Evolutionary conservation across 2,797 vertebrate species (phyloP).

Genomic region (Furcifer pardalis): DNA sequence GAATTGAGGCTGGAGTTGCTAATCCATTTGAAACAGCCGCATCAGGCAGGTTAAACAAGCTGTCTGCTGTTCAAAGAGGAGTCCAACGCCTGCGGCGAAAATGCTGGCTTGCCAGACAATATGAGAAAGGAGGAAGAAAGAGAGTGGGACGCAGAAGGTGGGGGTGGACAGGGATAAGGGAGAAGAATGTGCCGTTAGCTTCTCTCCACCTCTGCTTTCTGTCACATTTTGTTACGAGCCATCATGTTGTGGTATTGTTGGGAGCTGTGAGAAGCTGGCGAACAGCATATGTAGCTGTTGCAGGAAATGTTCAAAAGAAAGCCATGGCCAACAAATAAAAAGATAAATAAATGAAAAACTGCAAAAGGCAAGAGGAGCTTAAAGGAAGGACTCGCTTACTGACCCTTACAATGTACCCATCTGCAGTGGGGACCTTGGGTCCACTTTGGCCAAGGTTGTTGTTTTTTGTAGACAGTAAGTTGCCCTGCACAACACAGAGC

Average conservation of each 20-base stretch:
- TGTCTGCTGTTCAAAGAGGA: conserved; percentile 9
- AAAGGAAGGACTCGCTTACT: conserved; percentile 49
- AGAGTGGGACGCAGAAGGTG: not conserved
- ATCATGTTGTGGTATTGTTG: conserved; percentile 68
- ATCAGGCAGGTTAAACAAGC: not conserved
- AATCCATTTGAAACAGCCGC: not conserved
- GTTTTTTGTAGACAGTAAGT: not conserved
- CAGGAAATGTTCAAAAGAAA: conserved; percentile 68
- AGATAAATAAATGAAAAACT: no score
- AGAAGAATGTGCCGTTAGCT: conserved; percentile 56
- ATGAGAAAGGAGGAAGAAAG: conserved; percentile 50
- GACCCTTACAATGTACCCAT: conserved; percentile 36
- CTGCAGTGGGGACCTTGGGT: rapidly evolving
- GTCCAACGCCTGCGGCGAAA: conserved; percentile 47
- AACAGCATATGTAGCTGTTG: conserved; percentile 69
- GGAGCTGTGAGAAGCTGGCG: conserved; percentile 71
- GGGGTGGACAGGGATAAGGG: not conserved
- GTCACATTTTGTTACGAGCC: conserved; percentile 69
- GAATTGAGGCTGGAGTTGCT: conserved; percentile 1
- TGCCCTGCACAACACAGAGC: conserved; percentile 32
- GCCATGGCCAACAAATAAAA: conserved; percentile 55
- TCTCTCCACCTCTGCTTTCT: conserved; percentile 70
- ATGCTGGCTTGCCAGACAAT: conserved; percentile 60
- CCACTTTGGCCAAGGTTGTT: conserved; percentile 1
- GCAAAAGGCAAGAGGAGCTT: conserved; percentile 53